phyloP scores from a whole-genome alignment of 2,113 vertebrate species.

The Paradisaea rubra region DNA sequence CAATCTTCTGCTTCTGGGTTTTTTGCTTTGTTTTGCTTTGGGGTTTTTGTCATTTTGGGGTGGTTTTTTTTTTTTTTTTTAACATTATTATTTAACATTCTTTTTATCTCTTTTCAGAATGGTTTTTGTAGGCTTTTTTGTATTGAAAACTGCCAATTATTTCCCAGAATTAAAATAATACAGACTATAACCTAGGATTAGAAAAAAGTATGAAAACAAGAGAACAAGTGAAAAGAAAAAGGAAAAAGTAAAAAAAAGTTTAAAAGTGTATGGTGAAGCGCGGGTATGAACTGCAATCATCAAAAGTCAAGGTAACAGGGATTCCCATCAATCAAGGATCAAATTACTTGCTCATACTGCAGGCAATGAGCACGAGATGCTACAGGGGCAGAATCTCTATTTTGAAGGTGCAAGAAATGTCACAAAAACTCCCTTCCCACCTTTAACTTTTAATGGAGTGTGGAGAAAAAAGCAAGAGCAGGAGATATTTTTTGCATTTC shows the following conservation, averaged over 20 bases:
- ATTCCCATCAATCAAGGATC: background rate
- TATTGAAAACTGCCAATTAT: background rate
- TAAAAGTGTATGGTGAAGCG: background rate
- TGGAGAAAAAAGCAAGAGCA: background rate
- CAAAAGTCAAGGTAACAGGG: background rate
- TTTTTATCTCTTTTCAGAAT: background rate
- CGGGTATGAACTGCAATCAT: background rate
- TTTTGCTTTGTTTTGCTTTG: background rate
- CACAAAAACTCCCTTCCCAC: background rate
- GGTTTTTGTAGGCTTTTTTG: background rate
- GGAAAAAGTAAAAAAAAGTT: background rate
- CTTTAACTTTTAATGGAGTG: background rate
- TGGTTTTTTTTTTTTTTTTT: background rate
- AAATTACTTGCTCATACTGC: background rate
- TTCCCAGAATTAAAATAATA: background rate
- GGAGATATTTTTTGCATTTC: background rate
- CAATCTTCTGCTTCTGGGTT: background rate
- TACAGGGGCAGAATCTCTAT: background rate
- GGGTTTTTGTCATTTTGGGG: background rate
- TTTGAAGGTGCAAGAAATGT: background rate
- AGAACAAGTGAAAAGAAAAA: background rate
- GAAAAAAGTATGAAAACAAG: background rate
- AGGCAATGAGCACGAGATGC: rapidly evolving
- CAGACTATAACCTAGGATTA: background rate
- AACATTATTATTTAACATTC: background rate